Base-by-base conservation (phyloP, 2,797 vertebrate species). In the Esox masquinongy region DNA sequence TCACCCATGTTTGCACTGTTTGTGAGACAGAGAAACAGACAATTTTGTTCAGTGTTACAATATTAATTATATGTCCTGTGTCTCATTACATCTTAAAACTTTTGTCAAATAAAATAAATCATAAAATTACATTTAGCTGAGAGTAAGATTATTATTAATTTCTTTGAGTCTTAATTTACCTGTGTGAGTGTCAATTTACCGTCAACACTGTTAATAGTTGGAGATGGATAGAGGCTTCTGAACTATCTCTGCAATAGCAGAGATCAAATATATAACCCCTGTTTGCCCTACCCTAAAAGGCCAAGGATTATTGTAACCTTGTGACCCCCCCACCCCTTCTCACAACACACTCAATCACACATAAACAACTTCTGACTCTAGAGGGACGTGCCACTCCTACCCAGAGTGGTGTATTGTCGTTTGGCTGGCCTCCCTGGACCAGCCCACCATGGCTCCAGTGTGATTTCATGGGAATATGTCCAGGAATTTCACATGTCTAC, bases 221-320 rank as follows among this genome's bases (percentile, higher is more conserved):
- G 68, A 70, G 15, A 36, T 19, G 22, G 15, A 63, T 56, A 34
- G 26, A 11, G 47, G 63, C 82, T 80, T 87, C 85, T 83, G 74
- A 74, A 24, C 73, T 88, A 86, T 77, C 83, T 79, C 70, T 74
- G 70, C 53, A 81, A 61, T 76, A 53, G 53, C 79, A 72, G 80
- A 73, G 81, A 90, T 92, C 87, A 87, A 86, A 91, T 93, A 85
- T 94, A 93, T 94, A 94, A 92, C 84, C 86, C 85, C 68, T 51
- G 84, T 77, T 88, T 79, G 87, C 83, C 83, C 90, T 82, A 78
- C 91, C 91, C 81, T 89, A 92, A 86, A 90, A 92, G 91, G 92
- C 88, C 92, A 91, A 88, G 87, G 85, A 75, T 82, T 39, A 81
- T 19, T n/a, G 51, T 19, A 70, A 79, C 83, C 86, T 83, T 83